phyloP scores from a whole-genome alignment of 64 coral and sea anemone species.

The Dendronephthya gigantea region DNA sequence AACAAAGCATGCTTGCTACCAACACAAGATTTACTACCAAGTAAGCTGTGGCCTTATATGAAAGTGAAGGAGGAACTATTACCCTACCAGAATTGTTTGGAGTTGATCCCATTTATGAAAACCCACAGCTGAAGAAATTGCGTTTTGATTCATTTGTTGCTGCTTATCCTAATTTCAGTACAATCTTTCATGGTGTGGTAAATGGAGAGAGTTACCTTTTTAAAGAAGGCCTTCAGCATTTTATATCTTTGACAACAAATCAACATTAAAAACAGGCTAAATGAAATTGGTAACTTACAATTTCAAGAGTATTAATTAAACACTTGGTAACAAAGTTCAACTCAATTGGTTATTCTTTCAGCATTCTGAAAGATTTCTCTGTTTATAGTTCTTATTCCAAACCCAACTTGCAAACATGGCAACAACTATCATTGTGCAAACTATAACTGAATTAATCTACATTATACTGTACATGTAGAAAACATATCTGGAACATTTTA shows the following conservation, averaged over 20 bases:
- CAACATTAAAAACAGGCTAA: neutral
- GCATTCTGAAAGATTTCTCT: too few species aligned
- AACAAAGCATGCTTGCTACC: neutral
- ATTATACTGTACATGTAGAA: too few species aligned
- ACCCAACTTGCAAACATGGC: neutral
- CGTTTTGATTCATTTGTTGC: constrained; percentile 29
- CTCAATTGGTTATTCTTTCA: neutral
- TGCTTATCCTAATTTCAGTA: neutral
- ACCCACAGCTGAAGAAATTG: constrained; percentile 25
- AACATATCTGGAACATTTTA: neutral
- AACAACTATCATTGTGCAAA: neutral
- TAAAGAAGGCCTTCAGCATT: constrained; percentile 11
- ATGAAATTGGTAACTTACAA: neutral
- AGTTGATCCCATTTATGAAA: constrained; percentile 19
- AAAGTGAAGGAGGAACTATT: constrained; percentile 37
- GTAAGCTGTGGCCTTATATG: constrained; percentile 30
- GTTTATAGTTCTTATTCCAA: too few species aligned
- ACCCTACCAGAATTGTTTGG: constrained; percentile 30
- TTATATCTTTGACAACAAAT: neutral
- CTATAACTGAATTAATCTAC: too few species aligned
- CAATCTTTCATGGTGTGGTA: constrained; percentile 10
- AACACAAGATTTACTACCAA: neutral
- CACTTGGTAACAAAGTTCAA: neutral
- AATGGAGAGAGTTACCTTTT: constrained; percentile 6
- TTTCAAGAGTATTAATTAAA: neutral